Evolutionary conservation across 2,113 vertebrate genomes (phyloP).

Genomic region (Psophia crepitans): DNA sequence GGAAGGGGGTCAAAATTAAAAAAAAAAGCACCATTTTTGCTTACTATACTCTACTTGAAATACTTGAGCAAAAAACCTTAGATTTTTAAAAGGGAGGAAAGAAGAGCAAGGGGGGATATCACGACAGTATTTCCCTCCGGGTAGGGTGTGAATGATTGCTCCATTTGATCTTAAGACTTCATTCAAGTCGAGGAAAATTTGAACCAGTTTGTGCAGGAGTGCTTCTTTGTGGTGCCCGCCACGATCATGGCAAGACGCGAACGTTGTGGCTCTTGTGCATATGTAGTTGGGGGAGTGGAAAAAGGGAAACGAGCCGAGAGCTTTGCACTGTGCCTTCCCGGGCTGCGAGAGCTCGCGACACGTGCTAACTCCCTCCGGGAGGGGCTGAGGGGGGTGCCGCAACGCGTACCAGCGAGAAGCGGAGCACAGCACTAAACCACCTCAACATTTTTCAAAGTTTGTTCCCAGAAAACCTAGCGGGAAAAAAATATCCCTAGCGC

Average conservation of each 20-base stretch:
- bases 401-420: neutral
- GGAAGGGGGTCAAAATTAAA: neutral
- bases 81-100: neutral
- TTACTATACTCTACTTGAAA: neutral
- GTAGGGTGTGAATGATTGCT: rapidly evolving
- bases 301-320: neutral
- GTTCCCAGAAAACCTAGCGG: rapidly evolving
- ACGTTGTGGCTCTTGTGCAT: neutral
- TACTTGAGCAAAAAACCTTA: neutral
- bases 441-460: rapidly evolving
- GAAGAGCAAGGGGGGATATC: neutral
- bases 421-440: rapidly evolving
- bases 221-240: neutral
- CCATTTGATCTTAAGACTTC: neutral
- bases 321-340: rapidly evolving
- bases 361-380: neutral
- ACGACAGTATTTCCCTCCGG: no score
- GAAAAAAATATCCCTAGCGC: rapidly evolving
- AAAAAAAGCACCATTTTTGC: neutral
- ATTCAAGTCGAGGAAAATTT: neutral
- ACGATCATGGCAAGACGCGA: neutral
- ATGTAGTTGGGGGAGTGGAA: rapidly evolving
- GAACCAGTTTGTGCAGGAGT: neutral
- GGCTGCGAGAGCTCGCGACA: neutral
- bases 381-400: rapidly evolving